Evolutionary conservation across 2,113 vertebrate species (phyloP).

Genomic region (Ctenodactylus gundi): DNA sequence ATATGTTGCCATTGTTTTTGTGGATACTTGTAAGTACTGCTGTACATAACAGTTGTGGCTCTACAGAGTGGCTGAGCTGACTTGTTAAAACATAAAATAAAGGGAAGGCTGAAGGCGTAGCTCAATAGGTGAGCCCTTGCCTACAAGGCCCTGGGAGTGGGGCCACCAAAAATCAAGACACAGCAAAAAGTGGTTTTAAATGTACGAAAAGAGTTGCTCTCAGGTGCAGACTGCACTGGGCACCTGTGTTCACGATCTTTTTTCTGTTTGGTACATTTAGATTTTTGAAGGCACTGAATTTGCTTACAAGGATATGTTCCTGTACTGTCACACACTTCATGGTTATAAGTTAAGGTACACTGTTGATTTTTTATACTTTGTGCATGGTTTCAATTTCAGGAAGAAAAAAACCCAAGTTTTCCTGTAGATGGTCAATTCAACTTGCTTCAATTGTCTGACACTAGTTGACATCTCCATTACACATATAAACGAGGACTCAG

Average conservation of each 20-base stretch:
- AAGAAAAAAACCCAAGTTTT: background rate
- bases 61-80: background rate
- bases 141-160: no score
- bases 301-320: background rate
- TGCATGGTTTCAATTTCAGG: background rate
- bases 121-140: background rate
- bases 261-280: background rate
- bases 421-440: background rate
- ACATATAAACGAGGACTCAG: background rate
- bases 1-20: background rate
- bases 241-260: background rate
- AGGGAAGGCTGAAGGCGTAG: background rate
- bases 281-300: background rate
- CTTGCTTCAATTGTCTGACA: background rate
- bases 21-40: background rate
- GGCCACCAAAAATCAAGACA: no score
- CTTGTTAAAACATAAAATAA: background rate
- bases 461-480: background rate
- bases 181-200: background rate
- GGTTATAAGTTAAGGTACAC: background rate
- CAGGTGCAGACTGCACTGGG: background rate
- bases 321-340: background rate
- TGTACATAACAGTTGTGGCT: background rate
- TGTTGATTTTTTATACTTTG: background rate
- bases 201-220: background rate